Conservation (phyloP, 1,140 invertebrate genomes). For the Drosophila sturtevanti region DNA sequence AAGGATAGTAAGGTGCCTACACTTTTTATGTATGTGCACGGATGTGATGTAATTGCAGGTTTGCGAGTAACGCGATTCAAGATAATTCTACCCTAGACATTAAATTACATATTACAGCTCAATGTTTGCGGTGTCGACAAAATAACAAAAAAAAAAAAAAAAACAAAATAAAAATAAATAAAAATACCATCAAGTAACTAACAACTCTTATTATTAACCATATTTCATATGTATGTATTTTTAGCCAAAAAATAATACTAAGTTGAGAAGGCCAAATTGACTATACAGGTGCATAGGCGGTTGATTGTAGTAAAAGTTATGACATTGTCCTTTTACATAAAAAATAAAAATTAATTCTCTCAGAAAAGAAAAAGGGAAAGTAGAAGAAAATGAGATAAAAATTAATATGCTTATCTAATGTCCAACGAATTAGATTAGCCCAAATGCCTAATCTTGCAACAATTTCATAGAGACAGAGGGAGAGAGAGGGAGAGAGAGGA, state of each 20-base stretch:
- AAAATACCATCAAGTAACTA: conserved; percentile 39
- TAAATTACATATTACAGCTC: conserved; percentile 73
- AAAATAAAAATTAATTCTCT: too few relatives aligned
- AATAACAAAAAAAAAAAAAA: too few relatives aligned
- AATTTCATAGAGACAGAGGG: too few relatives aligned
- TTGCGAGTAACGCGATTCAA: conserved; percentile 48
- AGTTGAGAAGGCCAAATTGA: neutral
- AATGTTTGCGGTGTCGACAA: conserved; percentile 56
- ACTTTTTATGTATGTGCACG: neutral
- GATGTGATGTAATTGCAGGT: conserved; percentile 65
- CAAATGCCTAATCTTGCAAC: too few relatives aligned
- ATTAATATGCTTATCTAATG: too few relatives aligned
- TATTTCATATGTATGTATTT: conserved; percentile 27
- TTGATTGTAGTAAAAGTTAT: conserved; percentile 45
- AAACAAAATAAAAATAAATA: too few relatives aligned
- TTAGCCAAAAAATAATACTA: conserved; percentile 32
- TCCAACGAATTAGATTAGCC: too few relatives aligned
- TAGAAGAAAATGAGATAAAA: too few relatives aligned
- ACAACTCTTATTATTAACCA: conserved; percentile 33
- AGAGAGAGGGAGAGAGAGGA: too few relatives aligned
- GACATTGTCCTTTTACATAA: conserved; percentile 40
- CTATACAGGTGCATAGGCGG: conserved; percentile 13
- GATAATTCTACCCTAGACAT: conserved; percentile 68
- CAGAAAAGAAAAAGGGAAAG: too few relatives aligned
- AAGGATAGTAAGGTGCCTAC: neutral